Conservation (phyloP, 2,797 vertebrate species). For the Amniataba percoides region DNA sequence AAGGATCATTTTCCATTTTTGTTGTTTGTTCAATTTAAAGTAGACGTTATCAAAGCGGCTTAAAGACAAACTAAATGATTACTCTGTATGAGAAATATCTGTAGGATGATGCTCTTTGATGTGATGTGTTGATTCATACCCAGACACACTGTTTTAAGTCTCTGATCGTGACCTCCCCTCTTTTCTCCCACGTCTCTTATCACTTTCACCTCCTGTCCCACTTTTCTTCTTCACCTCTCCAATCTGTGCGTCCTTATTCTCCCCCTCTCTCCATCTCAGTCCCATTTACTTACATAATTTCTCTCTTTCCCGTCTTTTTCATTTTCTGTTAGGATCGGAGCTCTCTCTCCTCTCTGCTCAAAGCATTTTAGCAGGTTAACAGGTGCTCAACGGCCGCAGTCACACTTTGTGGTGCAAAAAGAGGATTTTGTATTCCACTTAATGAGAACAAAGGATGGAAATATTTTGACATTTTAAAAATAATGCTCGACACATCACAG, state of each 20-base stretch:
- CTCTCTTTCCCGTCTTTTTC: not conserved
- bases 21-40: not conserved
- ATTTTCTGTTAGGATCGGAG: not conserved
- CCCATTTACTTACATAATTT: not conserved
- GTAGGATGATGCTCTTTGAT: not conserved
- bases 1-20: not conserved
- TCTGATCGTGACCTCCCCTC: not conserved
- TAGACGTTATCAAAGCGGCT: not conserved
- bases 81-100: not conserved
- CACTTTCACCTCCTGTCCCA: slow-evolving; percentile 14
- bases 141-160: not conserved
- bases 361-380: slow-evolving; percentile 29
- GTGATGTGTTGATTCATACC: not conserved
- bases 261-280: not conserved
- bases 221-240: not conserved
- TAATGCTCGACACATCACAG: not conserved
- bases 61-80: not conserved
- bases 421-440: not conserved
- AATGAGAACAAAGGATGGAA: not conserved
- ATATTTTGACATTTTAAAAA: not conserved
- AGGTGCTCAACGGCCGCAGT: slow-evolving; percentile 30
- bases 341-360: not conserved
- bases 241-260: not conserved
- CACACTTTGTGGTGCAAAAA: not conserved
- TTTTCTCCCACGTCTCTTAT: not conserved